Conservation (phyloP, 2,113 vertebrate species). For the Corythornis vintsioides region DNA sequence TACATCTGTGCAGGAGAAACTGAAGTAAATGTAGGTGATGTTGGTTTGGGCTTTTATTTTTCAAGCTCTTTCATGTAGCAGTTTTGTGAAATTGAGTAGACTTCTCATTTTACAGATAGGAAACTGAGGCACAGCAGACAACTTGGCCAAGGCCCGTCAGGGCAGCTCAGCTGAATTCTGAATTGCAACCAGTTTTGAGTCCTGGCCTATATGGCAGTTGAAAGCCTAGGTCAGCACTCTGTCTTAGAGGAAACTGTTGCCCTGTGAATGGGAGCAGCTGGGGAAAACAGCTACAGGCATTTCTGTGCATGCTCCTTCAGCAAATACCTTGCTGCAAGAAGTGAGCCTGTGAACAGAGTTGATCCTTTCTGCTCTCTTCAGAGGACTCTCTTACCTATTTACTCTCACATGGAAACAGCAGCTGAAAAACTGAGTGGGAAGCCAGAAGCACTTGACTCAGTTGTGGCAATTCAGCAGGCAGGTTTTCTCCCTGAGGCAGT, state of each 20-base stretch:
- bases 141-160: neutral
- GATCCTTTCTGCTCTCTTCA: slow-evolving; percentile 13
- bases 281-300: neutral
- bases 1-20: neutral
- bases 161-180: neutral
- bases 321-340: slow-evolving; percentile 26
- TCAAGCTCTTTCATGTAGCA: neutral
- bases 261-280: neutral
- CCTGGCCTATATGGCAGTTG: neutral
- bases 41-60: neutral
- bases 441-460: slow-evolving; percentile 44
- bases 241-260: neutral
- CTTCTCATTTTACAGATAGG: neutral
- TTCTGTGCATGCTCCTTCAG: neutral
- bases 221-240: slow-evolving; percentile 10
- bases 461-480: slow-evolving; percentile 29
- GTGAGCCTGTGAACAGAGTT: neutral
- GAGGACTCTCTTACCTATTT: slow-evolving; percentile 29
- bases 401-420: slow-evolving; percentile 18
- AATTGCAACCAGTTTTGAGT: neutral
- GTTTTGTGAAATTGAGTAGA: neutral
- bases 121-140: neutral
- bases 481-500: slow-evolving; percentile 38
- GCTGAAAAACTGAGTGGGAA: slow-evolving; percentile 38
- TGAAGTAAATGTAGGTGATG: neutral